phyloP scores from a whole-genome alignment of 2,113 vertebrate genomes.

The Mobula birostris region DNA sequence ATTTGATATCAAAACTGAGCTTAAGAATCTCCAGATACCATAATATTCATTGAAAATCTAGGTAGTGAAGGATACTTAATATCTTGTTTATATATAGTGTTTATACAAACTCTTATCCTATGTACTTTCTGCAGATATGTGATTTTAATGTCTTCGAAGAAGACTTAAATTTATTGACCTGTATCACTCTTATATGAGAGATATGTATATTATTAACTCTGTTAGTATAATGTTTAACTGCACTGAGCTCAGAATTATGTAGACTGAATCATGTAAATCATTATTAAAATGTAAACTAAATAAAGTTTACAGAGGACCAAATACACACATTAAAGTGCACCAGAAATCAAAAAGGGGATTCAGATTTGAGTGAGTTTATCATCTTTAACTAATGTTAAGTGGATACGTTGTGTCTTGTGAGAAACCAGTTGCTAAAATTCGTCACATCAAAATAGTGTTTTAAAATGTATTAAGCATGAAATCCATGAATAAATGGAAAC shows the following conservation, averaged over 20 bases:
- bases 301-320: neutral
- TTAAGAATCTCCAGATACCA: neutral
- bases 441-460: neutral
- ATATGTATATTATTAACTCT: constrained; percentile 26
- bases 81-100: constrained; percentile 15
- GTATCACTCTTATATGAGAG: constrained; percentile 29
- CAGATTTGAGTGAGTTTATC: neutral
- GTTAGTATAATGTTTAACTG: constrained; percentile 3
- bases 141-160: constrained; percentile 28
- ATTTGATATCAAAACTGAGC: neutral
- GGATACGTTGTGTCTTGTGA: neutral
- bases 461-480: neutral
- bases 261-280: constrained; percentile 4
- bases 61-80: neutral
- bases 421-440: neutral
- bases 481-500: neutral
- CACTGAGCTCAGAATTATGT: neutral
- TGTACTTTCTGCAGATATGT: constrained; percentile 7
- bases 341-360: neutral
- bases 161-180: constrained; percentile 27
- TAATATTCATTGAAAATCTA: constrained; percentile 9
- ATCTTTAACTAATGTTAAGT: neutral
- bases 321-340: neutral
- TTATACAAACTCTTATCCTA: constrained; percentile 9
- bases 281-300: neutral